These are phyloP conservation scores for Panulirus ornatus DNA, from an alignment of 1,140 invertebrate genomes.

Conservation along the genomic window DNA sequence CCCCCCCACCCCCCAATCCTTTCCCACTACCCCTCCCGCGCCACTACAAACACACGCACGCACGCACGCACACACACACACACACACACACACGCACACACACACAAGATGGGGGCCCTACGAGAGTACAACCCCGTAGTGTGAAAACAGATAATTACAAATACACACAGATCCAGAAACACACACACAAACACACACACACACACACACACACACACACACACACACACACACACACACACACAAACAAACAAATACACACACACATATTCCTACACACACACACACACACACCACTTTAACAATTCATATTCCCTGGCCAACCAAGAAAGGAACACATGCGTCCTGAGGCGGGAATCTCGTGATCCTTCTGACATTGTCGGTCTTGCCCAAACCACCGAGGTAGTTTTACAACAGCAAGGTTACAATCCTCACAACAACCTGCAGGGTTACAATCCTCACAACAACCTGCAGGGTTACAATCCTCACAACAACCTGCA, in stretches of 20 bases:
- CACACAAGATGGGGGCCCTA: no score
- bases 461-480: no score
- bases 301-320: background rate
- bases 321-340: background rate
- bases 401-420: no score
- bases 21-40: background rate
- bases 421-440: no score
- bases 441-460: no score
- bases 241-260: background rate
- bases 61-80: background rate
- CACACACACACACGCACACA: background rate
- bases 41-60: background rate
- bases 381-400: no score
- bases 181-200: background rate
- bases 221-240: background rate
- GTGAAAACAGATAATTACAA: no score
- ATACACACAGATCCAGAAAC: background rate
- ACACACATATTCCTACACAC: background rate
- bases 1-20: background rate
- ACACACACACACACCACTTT: background rate
- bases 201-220: slow-evolving; percentile 22
- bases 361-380: no score
- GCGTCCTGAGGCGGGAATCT: no score
- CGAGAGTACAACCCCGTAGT: no score
- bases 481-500: no score